Base-by-base conservation (phyloP, 2,888 invertebrate species). In the Arrhopalites spinosus region DNA sequence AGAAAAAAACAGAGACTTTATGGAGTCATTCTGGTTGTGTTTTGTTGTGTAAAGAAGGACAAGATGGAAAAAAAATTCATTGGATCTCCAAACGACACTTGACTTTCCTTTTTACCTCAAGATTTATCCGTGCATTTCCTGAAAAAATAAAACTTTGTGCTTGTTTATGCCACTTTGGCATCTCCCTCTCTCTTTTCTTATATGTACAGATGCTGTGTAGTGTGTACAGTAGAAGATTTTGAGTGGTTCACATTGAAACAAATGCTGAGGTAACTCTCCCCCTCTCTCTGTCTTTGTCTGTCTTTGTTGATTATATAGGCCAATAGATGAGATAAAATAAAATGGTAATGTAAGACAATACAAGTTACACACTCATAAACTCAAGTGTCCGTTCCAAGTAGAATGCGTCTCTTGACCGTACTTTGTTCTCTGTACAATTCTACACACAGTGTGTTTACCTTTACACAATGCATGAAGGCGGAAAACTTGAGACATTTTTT, bases 91-190 rank as follows among this genome's bases (percentile, higher is more conserved):
- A 67, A 67, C 67, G 67, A 67, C 67, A 61, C 59, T 61, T 61
- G 3, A 45, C 20, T 67, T 67, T 67, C 20, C 67, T 11, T 67
- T 47, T 67, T 67, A 67, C 67, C 43, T 67, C 5, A 45, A 67
- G 67, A 67, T 67, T 67, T 67, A 67, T 67, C 67, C 47, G 36
- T 45, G 7, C 67, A 47, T 45, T 47, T 67, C 67, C 45, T 61
- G 59, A 25, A 23, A 61, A 61, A 61, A 25, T 61, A 61, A 25
- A 61, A 61, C 25, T 61, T 67, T 45, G 13, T 36, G 7, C 45
- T 67, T 47, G 47, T 45, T 45, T 67, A 47, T 30, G 45, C 67
- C 67, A 67, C 30, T 67, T 47, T 15, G n/a, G 30, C 15, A 29
- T 36, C 30, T 2, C 2, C n/a, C 36, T n/a, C 36, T 66, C 36